Percentiles rank a stretch among this genome's conserved stretches.
phyloP scores from a whole-genome alignment of 2,113 vertebrate species.

The Columba janthina region DNA sequence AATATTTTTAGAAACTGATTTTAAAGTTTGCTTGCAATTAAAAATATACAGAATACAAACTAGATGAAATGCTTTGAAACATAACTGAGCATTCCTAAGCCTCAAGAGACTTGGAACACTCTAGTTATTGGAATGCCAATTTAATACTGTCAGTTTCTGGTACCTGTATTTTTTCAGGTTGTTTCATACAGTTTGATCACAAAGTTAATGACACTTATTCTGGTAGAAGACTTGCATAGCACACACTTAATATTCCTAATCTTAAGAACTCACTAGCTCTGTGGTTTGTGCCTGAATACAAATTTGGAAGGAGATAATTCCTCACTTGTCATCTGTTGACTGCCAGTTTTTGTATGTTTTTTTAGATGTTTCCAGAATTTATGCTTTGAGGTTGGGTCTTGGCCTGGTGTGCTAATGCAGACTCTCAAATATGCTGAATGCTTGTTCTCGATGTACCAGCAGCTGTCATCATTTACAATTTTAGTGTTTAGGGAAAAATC shows the following conservation, averaged over 20 bases:
- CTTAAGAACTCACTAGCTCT: neutral
- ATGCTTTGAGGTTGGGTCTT: neutral
- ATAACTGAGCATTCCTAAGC: neutral
- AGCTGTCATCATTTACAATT: constrained; percentile 8
- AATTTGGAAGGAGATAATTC: neutral
- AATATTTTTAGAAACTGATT: neutral
- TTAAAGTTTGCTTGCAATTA: neutral
- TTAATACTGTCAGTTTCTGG: neutral
- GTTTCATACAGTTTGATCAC: neutral
- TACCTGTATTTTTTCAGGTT: neutral
- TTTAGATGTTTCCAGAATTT: neutral
- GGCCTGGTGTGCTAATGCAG: neutral
- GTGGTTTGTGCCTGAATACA: neutral
- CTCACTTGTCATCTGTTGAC: neutral
- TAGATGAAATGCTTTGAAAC: neutral
- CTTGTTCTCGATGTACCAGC: constrained; percentile 13
- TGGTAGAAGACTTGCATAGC: neutral
- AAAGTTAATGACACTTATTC: neutral
- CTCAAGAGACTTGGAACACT: accelerated
- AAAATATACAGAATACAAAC: neutral
- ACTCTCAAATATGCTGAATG: neutral
- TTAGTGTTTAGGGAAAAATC: constrained; percentile 19
- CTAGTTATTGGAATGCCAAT: neutral
- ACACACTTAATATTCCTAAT: neutral
- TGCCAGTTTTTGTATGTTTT: neutral